Base-by-base conservation (phyloP, 2,113 vertebrate genomes). In the Engraulis encrasicolus region DNA sequence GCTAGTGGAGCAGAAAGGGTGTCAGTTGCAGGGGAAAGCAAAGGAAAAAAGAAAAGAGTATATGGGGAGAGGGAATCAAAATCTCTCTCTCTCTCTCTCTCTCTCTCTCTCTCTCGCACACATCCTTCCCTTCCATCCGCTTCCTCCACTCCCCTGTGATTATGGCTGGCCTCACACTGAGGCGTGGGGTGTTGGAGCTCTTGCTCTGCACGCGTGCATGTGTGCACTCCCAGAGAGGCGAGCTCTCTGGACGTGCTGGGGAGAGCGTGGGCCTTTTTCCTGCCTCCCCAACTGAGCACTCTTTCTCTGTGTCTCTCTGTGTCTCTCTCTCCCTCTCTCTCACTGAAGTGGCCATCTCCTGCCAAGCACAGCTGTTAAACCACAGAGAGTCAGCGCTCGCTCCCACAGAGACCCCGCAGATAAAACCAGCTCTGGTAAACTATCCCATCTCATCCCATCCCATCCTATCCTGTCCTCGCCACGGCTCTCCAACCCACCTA, bases 121-220 rank as follows among this genome's bases (percentile, higher is more conserved):
- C 11, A 79, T 86, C 85, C 61, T 71, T 80, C 61, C 20, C n/a
- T n/a, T n/a, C n/a, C n/a, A n/a, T n/a, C n/a, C n/a, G n/a, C n/a
- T n/a, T n/a, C n/a, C 27, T 48, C 36, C 87, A 58, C 7, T 78
- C 81, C 78, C 78, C 80, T 34, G 50, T 82, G 82, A 83, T 87
- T 85, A 85, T 14, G n/a, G 71, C 80, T 81, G 74, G 38, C 40
- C 40, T 79, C 37, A 50, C 49, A 37, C 80, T 40, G 78, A 78
- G 81, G 50, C 19, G 40, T 15, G 61, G 58, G 58, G 58, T 23
- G 23, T n/a, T n/a, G n/a, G n/a, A n/a, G n/a, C n/a, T n/a, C 58
- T 12, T 27, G 58, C 58, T 27, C 40, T 45, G 4, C 9, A 9
- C 40, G 40, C 9, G 40, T 9, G 40, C 40, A 5, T 9, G 40